phyloP scores from a whole-genome alignment of 2,797 vertebrate genomes.

The Aselliscus stoliczkanus region DNA sequence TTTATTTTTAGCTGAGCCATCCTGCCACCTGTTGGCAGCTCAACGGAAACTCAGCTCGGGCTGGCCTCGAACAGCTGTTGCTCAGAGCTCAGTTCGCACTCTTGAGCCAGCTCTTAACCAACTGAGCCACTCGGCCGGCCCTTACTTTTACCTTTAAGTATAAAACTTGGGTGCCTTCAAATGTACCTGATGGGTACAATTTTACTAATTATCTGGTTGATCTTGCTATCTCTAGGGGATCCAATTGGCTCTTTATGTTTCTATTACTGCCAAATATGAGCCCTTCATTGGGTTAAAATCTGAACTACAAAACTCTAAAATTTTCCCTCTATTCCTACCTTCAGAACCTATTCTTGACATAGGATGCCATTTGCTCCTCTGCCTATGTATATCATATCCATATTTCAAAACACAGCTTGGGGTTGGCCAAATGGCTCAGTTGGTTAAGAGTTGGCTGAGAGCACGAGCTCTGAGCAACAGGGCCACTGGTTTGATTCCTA shows the following conservation, averaged over 20 bases:
- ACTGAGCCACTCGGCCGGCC: too few relatives aligned
- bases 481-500: too few relatives aligned
- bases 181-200: background rate
- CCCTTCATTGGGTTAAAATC: background rate
- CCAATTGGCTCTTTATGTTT: background rate
- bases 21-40: too few relatives aligned
- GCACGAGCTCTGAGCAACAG: too few relatives aligned
- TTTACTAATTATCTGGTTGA: background rate
- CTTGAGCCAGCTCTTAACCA: too few relatives aligned
- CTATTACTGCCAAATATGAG: background rate
- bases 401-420: background rate
- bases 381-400: background rate
- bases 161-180: background rate
- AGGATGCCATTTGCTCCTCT: background rate
- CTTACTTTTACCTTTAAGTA: background rate
- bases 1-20: too few relatives aligned
- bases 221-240: background rate
- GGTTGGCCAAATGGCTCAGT: too few relatives aligned
- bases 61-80: too few relatives aligned
- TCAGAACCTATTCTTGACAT: background rate
- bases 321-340: background rate
- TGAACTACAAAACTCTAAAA: background rate
- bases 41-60: too few relatives aligned
- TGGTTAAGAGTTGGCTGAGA: too few relatives aligned
- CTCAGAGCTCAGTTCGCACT: too few relatives aligned